phyloP scores from a whole-genome alignment of 2,113 vertebrate genomes.

The Myocastor coypus region DNA sequence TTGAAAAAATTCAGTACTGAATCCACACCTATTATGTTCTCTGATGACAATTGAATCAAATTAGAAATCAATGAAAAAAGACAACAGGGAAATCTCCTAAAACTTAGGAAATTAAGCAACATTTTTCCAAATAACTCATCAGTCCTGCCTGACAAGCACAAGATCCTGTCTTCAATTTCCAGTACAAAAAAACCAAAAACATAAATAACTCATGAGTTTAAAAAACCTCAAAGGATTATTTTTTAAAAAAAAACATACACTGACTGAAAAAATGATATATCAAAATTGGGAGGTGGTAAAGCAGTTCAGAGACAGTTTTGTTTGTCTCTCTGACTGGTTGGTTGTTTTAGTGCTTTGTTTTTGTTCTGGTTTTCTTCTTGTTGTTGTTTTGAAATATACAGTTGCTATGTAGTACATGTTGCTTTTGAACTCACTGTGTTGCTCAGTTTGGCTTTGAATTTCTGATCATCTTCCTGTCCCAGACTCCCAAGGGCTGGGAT shows the following conservation, averaged over 20 bases:
- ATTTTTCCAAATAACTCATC: not conserved
- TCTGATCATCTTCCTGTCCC: too few species aligned
- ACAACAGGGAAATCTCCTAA: not conserved
- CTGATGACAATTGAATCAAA: not conserved
- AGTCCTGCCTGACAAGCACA: too few species aligned
- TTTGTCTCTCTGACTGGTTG: not conserved
- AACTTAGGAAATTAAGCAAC: not conserved
- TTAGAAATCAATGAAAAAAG: not conserved
- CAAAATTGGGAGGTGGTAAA: not conserved
- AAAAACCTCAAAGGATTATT: not conserved
- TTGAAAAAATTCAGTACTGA: not conserved
- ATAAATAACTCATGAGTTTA: not conserved
- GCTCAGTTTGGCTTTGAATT: too few species aligned
- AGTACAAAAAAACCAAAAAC: too few species aligned
- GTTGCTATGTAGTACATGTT: too few species aligned
- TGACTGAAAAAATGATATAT: not conserved
- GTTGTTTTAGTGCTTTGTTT: not conserved
- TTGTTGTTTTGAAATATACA: not conserved
- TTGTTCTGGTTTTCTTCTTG: not conserved
- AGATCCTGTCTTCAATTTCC: too few species aligned
- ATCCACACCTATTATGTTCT: not conserved
- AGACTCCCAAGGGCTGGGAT: too few species aligned
- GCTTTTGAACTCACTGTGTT: too few species aligned
- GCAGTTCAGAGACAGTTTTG: not conserved
- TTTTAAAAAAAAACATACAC: not conserved